Evolutionary conservation across 2,888 invertebrate genomes (phyloP), one percentile per base, ranked within the genome.

Genomic region (Macrophya alboannulata): DNA sequence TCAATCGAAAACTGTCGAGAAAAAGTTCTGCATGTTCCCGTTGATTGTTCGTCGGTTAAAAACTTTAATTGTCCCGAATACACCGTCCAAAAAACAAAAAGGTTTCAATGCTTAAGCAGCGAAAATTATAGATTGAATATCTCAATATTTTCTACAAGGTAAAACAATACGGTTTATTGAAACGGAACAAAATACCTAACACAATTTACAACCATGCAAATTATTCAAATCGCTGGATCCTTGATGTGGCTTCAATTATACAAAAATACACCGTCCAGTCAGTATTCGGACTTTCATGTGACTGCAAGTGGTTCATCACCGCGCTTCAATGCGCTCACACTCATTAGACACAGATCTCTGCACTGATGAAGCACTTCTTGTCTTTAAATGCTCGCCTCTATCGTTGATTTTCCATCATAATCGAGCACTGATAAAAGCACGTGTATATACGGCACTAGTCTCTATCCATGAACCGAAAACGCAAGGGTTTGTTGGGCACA

Each of bases 401-500:
- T 10, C n/a, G 37, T 59, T 45, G 17, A 21, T 40, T 43, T 43
- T 8, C 72, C 21, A n/a, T 21, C 43, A 10, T 74, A 1, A 1
- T 37, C 37, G 6, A 12, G 68, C 62, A 37, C 37, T 17, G 15
- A 6, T 68, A 17, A 31, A 37, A 17, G 68, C 68, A 40, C 59
- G 37, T 43, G n/a, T 43, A 55, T 37, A 9, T 21, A 43, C 51
- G 17, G 8, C 40, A 40, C 43, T 88, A 92, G 91, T 93, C 87
- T 91, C 96, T 94, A 90, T 96, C 95, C 87, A 95, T 94, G 92
- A 96, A 96, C 90, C 96, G 95, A 91, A 96, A 95, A 91, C 95
- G 95, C 86, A 96, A 93, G 10, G 95, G 94, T 89, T 94, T 95
- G 89, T 95, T 95, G 4, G 96, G 96, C 86, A 94, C 94, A 31